Evolutionary conservation across 2,888 invertebrate species (phyloP).

Genomic region (Limnephilus marmoratus): DNA sequence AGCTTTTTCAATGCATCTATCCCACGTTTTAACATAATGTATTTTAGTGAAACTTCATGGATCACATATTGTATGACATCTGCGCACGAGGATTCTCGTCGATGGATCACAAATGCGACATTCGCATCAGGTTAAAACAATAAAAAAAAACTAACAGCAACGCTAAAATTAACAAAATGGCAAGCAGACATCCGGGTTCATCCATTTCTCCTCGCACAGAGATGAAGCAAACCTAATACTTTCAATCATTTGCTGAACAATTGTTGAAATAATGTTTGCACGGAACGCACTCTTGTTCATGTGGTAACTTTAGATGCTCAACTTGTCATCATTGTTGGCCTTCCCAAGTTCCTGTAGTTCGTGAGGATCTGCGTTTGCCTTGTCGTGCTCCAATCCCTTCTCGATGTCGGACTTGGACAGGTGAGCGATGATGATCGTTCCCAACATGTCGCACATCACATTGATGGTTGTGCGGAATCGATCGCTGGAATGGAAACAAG

Average conservation of each 20-base stretch:
- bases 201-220: constrained; percentile 23
- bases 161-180: constrained; percentile 21
- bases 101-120: no score
- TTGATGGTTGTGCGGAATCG: constrained; percentile 94
- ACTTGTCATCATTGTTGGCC: constrained; percentile 70
- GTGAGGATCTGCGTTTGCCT: constrained; percentile 78
- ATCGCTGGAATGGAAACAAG: constrained; percentile 78
- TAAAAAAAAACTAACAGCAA: background rate
- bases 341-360: constrained; percentile 82
- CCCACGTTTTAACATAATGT: no score
- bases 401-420: constrained; percentile 86
- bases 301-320: constrained; percentile 68
- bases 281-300: constrained; percentile 29
- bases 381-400: constrained; percentile 71
- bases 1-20: no score
- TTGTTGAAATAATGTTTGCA: constrained; percentile 50
- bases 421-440: constrained; percentile 93
- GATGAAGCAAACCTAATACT: constrained; percentile 40
- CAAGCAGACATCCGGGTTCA: constrained; percentile 48
- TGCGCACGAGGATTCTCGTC: no score
- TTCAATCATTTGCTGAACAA: constrained; percentile 46
- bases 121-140: no score
- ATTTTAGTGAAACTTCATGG: no score
- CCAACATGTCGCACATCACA: constrained; percentile 96
- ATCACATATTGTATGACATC: no score